Evolutionary conservation across 2,797 vertebrate species (phyloP).

Genomic region (Jordanella pulchra): DNA sequence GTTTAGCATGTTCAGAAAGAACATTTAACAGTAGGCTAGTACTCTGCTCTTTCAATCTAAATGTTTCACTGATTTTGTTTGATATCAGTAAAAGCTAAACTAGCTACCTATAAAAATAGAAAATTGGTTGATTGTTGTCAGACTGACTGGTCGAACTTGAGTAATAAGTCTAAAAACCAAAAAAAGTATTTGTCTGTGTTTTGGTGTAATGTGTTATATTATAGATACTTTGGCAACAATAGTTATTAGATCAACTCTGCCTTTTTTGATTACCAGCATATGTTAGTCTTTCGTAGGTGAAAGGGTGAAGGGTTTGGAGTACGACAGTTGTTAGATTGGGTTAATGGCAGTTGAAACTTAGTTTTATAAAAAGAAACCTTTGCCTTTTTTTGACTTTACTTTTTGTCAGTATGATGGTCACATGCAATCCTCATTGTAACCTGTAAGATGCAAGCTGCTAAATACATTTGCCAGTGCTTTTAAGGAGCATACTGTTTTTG

Average conservation of each 20-base stretch:
- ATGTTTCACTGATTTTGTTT: conserved; percentile 10
- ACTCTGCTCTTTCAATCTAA: conserved; percentile 8
- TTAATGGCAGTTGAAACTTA: conserved; percentile 50
- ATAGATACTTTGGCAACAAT: not conserved
- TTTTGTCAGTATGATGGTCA: no score
- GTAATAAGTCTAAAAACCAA: not conserved
- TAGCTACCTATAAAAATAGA: not conserved
- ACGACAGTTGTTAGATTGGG: conserved; percentile 43
- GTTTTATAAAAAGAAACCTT: not conserved
- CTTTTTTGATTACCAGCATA: conserved; percentile 44
- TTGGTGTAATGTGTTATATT: conserved; percentile 4
- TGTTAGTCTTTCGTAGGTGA: conserved; percentile 21
- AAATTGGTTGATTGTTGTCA: not conserved
- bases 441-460: not conserved
- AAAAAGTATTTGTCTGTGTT: not conserved
- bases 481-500: not conserved
- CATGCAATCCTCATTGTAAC: not conserved
- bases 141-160: not conserved
- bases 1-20: conserved; percentile 25
- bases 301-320: conserved; percentile 38
- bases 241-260: conserved; percentile 33
- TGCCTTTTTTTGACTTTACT: not conserved
- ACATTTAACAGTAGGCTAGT: conserved; percentile 31
- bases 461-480: not conserved
- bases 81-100: not conserved